A percentile compares a stretch with the other conserved stretches of the same genome.
These are phyloP conservation scores for Lordiphosa clarofinis DNA, from an alignment of 1,140 invertebrate genomes.

Conservation along the genomic window DNA sequence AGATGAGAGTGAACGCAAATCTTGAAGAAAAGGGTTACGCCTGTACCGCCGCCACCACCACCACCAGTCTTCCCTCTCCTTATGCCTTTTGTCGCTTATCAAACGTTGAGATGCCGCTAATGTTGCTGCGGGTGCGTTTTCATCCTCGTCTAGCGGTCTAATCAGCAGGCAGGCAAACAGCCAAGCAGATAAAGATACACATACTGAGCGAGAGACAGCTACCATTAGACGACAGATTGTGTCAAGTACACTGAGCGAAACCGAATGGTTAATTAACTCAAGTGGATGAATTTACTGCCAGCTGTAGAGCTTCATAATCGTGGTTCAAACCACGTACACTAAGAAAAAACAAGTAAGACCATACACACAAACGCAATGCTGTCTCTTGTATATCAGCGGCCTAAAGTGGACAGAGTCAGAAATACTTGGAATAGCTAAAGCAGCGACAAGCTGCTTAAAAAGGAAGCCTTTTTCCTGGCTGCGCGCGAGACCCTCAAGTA, in stretches of 20 bases:
- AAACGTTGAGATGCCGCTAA: slow-evolving; percentile 62
- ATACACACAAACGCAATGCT: too few species aligned
- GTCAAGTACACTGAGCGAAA: slow-evolving; percentile 14
- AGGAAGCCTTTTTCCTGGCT: too few species aligned
- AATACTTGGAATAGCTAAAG: too few species aligned
- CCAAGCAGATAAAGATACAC: slow-evolving; percentile 52
- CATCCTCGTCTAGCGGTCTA: slow-evolving; percentile 53
- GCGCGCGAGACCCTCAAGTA: too few species aligned
- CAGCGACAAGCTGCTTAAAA: too few species aligned
- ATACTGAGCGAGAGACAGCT: slow-evolving; percentile 15
- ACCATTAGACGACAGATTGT: slow-evolving; percentile 19
- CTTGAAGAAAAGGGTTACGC: slow-evolving; percentile 32
- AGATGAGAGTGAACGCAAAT: slow-evolving; percentile 13
- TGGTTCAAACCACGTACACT: too few species aligned
- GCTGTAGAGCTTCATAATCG: too few species aligned
- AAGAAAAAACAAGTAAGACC: too few species aligned
- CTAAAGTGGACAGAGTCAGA: too few species aligned
- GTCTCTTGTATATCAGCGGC: too few species aligned
- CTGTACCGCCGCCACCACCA: slow-evolving; percentile 15
- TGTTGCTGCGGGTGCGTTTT: slow-evolving; percentile 49
- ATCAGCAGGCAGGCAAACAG: slow-evolving; percentile 71
- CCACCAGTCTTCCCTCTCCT: slow-evolving; percentile 12
- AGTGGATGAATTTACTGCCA: too few species aligned
- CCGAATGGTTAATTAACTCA: too few species aligned
- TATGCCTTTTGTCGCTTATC: slow-evolving; percentile 68